Evolutionary conservation across 1,140 invertebrate genomes (phyloP), one percentile per base, ranked within the genome.

Genomic region (Pygmarrhopalites habei): DNA sequence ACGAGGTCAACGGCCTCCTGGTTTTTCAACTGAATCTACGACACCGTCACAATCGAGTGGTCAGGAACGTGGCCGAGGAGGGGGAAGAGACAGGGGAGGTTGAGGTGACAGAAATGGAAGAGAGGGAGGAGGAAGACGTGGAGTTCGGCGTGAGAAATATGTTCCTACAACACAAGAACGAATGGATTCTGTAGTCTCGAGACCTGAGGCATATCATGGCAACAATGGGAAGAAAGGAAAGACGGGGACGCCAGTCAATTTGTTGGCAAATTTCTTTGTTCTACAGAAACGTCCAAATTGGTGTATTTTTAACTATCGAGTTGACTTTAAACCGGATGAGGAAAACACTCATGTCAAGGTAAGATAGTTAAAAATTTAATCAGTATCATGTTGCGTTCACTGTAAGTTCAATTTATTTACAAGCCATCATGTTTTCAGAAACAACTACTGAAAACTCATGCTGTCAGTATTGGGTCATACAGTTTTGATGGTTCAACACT

Each of bases 261-360:
- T 52, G 25, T 3, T 29, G 23, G 49, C 49, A 25, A 52, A 52
- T 29, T 52, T 52, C 23, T 52, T 52, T 29, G 23, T n/a, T n/a
- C 49, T 52, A 19, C 7, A 46, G 17, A 52, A 62, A 46, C 43
- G 25, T 32, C 21, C 87, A 0, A 78, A 87, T 46, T 92, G 88
- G 87, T 77, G 81, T 32, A 60, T 71, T 15, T 86, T 84, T 60
- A 87, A 92, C 66, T 94, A 95, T 73, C 80, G 83, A 64, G 90
- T 95, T 0, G 84, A 88, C 70, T 87, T 91, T 70, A 72, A 74
- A 0, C 90, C 90, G 0, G 80, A 84, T 10, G 83, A 90, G 67
- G 89, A 91, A 49, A 76, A 79, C 23, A 85, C 83, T 1, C 44
- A 61, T 1, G 74, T 85, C 2, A 79, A 84, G 21, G 86, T 84